Evolutionary conservation across 1,140 invertebrate species (phyloP), one percentile per base, ranked within the genome.

Genomic region (Ceratosolen solmsi): DNA sequence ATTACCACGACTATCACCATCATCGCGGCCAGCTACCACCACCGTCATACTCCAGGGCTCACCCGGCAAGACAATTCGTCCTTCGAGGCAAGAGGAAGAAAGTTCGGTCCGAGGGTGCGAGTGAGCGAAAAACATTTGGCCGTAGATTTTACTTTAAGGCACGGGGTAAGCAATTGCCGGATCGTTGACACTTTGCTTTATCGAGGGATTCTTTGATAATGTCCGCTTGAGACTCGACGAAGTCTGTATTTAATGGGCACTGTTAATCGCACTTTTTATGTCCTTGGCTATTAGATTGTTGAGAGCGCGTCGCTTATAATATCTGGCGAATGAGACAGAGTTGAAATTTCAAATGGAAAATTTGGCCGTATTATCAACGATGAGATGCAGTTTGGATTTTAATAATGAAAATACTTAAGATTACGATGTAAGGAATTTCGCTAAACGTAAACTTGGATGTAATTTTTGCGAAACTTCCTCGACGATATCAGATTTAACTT

Each of bases 371-470:
- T 63, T 63, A 11, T 20, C 15, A 17, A 11, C 27, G 30, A 68
- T 33, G 15, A 36, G 4, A 20, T 22, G 2, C 8, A 9, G 36
- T 9, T 3, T 3, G 33, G 22, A 68, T 38, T 68, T 68, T 68
- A n/a, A n/a, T n/a, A 68, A 68, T 3, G 17, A 17, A 68, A 68
- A 68, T 38, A 22, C 63, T 68, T 68, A 8, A 65, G 17, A 13
- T 65, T 36, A 20, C 15, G 30, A 36, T 3, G 30, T 22, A 22
- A 60, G 51, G 58, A 60, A 60, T 60, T 60, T 60, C 30, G 25
- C n/a, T 60, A 30, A 60, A 60, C 30, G 13, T 60, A 63, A 63
- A 63, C 60, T 30, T 63, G 17, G 25, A 63, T 63, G 60, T 36
- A 33, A 63, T 63, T 27, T 4, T 63, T 63, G 60, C 25, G 17